Base-by-base conservation (phyloP, 1,140 invertebrate species). In the Trichonephila clavata region DNA sequence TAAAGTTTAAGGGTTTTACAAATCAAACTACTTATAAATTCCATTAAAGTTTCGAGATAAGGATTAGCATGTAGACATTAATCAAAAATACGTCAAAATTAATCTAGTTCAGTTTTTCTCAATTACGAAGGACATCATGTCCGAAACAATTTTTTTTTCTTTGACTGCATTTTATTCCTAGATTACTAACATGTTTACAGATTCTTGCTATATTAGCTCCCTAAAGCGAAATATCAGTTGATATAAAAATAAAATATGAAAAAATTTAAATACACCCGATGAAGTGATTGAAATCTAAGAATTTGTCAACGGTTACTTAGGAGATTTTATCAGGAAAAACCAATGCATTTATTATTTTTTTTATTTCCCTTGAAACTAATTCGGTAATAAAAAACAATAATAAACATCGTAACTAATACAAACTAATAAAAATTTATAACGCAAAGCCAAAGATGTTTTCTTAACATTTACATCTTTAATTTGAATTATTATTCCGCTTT, bases 311-410 rank as follows among this genome's bases (percentile, higher is more conserved):
- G 57, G n/a, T n/a, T 68, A 18, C 32, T 77, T 77, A 32, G 16
- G 16, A 84, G 83, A 68, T 83, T 50, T 83, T 83, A 83, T 57
- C 80, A 18, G 43, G 50, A 50, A 27, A 84, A 84, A 57, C 83
- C 83, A n/a, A 24, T 18, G 21, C 24, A 32, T 43, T 80, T 80
- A 18, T 39, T 39, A 84, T 57, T 39, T 84, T n/a, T 84, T 21
- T 16, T 77, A 18, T 32, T 84, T 84, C 60, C n/a, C 83, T 84
- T 84, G 83, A 84, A 60, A 27, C 24, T 59, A 59, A 24, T n/a
- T 59, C 10, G n/a, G 24, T 84, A 59, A n/a, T 4, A 59, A 57
- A 24, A 24, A 59, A 59, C 14, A 84, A 60, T 60, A n/a, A 60
- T 57, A 84, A 24, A 84, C 21, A 27, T 16, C 8, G 24, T 24